Base-by-base conservation (phyloP, 1,140 invertebrate species). In the Drosophila kikkawai region DNA sequence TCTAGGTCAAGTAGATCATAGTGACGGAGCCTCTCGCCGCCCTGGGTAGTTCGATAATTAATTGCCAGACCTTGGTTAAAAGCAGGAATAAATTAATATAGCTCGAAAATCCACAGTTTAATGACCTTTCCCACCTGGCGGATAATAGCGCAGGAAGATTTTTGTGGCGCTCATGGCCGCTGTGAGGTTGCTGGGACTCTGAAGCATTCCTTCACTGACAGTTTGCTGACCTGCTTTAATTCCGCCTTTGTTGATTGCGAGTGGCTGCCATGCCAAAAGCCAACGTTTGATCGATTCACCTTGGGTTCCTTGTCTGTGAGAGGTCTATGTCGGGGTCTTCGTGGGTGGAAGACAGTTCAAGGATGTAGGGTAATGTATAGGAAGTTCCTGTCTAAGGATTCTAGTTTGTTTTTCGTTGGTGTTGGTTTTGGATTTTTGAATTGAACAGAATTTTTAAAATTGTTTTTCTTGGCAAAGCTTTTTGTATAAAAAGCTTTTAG, bases 101-200 rank as follows among this genome's bases (percentile, higher is more conserved):
- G 13, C 11, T 13, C 41, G n/a, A 6, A 11, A 34, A 15, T 17
- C 3, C 0, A 0, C 7, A 39, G 11, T n/a, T 32, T 42, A 11
- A 22, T 48, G 17, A 41, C 22, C 58, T 64, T 45, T 64, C 61
- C 45, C 75, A 93, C 95, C 96, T 79, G 96, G 95, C 17, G 96
- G 96, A 84, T 95, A 95, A 82, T 96, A 96, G 67, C 96, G 93
- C 9, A 96, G 87, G 82, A 95, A 94, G 80, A 96, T 94, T 93
- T 95, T 95, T 37, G 94, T 92, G 42, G 96, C 91, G 90, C 94
- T 95, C 95, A 96, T 96, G 7, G 53, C 36, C 8, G 36, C 7
- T 64, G 36, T 19, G 57, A 41, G 34, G 66, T 55, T 79, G 70
- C 71, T 71, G 55, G 19, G 4, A 22, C 19, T 56, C 53, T 44